These are phyloP conservation scores for Hydraecia micacea DNA, from an alignment of 2,888 invertebrate genomes.

Conservation along the genomic window DNA sequence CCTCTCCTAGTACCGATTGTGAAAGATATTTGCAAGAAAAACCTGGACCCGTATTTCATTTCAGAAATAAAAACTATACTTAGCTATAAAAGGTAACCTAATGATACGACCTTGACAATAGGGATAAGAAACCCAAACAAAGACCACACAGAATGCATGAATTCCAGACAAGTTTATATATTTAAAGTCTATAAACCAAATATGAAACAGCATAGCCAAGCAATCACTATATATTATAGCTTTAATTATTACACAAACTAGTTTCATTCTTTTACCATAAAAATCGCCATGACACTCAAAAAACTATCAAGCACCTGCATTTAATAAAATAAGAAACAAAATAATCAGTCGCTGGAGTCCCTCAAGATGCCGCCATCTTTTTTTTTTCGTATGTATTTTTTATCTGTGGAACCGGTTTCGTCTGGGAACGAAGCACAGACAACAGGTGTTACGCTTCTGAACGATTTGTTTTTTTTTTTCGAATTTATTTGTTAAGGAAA, in stretches of 20 bases:
- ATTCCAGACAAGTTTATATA: constrained; percentile 36
- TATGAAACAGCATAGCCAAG: constrained; percentile 31
- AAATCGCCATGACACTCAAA: constrained; percentile 66
- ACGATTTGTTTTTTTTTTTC: constrained; percentile 69
- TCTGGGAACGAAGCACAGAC: constrained; percentile 82
- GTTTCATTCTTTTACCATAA: constrained; percentile 62
- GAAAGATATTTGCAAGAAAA: not conserved
- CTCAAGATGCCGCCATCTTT: constrained; percentile 75
- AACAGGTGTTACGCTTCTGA: constrained; percentile 86
- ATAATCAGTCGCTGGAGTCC: constrained; percentile 73
- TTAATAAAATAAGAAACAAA: constrained; percentile 80
- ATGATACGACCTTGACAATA: not conserved
- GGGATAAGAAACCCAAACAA: not conserved
- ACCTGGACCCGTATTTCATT: not conserved
- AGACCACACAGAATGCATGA: constrained; percentile 35
- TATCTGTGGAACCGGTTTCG: constrained; percentile 82
- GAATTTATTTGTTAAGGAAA: constrained; percentile 65
- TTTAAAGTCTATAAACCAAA: constrained; percentile 36
- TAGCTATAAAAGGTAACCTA: not conserved
- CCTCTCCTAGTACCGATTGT: no score
- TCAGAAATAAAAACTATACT: not conserved
- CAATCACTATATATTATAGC: constrained; percentile 17
- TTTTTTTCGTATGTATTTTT: constrained; percentile 72
- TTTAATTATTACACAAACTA: constrained; percentile 50
- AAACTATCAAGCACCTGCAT: constrained; percentile 74